Evolutionary conservation across 2,888 invertebrate species (phyloP).

Genomic region (Aporophyla nigra): DNA sequence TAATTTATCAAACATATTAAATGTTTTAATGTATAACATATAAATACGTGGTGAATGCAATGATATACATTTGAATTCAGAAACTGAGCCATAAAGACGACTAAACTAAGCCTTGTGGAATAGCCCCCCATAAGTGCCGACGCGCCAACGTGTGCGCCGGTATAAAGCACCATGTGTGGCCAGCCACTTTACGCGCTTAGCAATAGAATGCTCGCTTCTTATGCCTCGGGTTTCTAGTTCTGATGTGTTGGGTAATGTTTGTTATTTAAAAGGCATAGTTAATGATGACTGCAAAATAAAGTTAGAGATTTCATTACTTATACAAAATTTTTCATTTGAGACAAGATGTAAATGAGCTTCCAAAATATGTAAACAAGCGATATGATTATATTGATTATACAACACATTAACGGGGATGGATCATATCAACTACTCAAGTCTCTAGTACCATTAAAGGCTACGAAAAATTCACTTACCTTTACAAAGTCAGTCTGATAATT

Average conservation of each 20-base stretch:
- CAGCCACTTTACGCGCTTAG: conserved; percentile 58
- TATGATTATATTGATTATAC: no score
- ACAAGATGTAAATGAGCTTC: neutral
- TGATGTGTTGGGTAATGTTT: conserved; percentile 20
- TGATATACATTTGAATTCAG: neutral
- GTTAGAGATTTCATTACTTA: neutral
- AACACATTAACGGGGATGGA: no score
- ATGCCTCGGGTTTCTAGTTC: conserved; percentile 1
- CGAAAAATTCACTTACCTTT: neutral
- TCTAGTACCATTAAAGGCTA: neutral
- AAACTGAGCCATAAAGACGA: neutral
- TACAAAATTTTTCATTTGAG: neutral
- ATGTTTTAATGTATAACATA: no score
- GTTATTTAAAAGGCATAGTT: conserved; percentile 2
- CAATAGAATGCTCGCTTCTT: conserved; percentile 51
- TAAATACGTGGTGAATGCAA: neutral
- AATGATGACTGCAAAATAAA: neutral
- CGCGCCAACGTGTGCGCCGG: conserved; percentile 19
- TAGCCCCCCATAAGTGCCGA: neutral
- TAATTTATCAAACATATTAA: no score
- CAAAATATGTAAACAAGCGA: neutral
- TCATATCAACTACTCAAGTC: neutral
- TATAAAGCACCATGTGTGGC: conserved; percentile 63
- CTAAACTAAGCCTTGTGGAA: conserved; percentile 2
- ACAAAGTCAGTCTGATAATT: no score